Evolutionary conservation across 2,888 invertebrate genomes (phyloP), one percentile per base, ranked within the genome.

Genomic region (Fissipunctia ypsillon): DNA sequence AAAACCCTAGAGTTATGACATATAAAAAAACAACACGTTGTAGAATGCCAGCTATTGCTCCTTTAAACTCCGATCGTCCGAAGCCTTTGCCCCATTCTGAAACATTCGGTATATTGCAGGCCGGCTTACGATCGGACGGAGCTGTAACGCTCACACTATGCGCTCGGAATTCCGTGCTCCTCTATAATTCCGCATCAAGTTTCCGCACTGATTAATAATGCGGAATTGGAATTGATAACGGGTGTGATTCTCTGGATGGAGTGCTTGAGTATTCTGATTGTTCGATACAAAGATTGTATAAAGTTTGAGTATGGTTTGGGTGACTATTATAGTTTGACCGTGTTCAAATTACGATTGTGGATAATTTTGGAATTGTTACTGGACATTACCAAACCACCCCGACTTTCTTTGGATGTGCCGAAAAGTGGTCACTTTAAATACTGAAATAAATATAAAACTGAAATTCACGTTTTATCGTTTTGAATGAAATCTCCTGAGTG

Each of bases 151-250:
- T 72, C 66, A 72, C 66, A 78, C 61, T 57, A 28, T 43, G 28
- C 60, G 3, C 50, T 61, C 28, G 56, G 14, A 31, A 76, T 76
- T 69, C 78, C 45, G 1, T 43, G 25, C 56, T 61, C 19, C 54
- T 52, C 35, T 52, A 45, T 72, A 45, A 78, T 41, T 52, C 67
- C 38, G 28, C 45, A 63, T 52, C 50, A 52, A 57, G 43, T 45
- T 57, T 31, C 78, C 61, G 31, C 72, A 67, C 57, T 50, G 63
- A 72, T 79, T 67, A 57, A 71, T 57, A 78, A 73, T 76, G 63
- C 31, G 28, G 57, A 52, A 54, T 59, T 68, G 43, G 50, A 38
- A 68, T 45, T 56, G 43, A 57, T 76, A 52, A 54, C 7, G n/a
- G 52, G 16, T 61, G 41, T 61, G 22, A 50, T 52, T 63, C n/a